Evolutionary conservation across 2,113 vertebrate species (phyloP), one percentile per base, ranked within the genome.

Genomic region (Pao palembangensis): DNA sequence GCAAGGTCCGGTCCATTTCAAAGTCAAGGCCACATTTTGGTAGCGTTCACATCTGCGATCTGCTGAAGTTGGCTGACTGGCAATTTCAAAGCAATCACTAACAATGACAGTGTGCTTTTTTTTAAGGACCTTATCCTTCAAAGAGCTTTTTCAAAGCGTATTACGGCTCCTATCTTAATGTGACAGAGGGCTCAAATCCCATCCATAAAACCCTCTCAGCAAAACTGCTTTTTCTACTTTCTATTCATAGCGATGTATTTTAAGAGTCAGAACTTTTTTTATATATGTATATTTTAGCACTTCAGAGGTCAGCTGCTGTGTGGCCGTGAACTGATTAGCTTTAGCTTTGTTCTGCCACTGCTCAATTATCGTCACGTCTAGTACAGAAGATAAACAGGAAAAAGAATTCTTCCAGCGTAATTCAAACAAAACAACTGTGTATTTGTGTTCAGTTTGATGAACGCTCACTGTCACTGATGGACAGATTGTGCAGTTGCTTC

Each of bases 191-290:
- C 62, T 79, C 62, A 81, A 67, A 76, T 81, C 73, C 62, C 49
- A 58, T 16, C 62, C 49, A 64, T 44, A 57, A 69, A 71, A 64
- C 31, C 65, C 57, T 56, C 71, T 60, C 51, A 6, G n/a, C 71
- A 31, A 58, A 72, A 61, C 61, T 58, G 55, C 68, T 69, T 85
- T 73, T 75, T 58, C 78, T 71, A 11, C 44, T 53, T 55, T 77
- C 81, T 87, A 81, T 84, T 82, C 67, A 78, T 43, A 63, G 75
- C 46, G 3, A 53, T 78, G 75, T 82, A 82, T 87, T 82, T 79
- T 44, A 16, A 51, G 73, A 59, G 34, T 38, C 4, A n/a, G 44
- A 38, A 28, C 10, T 47, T 59, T 65, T 67, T 58, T 49, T 53
- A 19, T 10, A 55, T n/a, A 13, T 10, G 5, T 54, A 61, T 67